These are phyloP conservation scores for Macquaria ambigua DNA, from an alignment of 2,113 vertebrate species.

Conservation along the genomic window DNA sequence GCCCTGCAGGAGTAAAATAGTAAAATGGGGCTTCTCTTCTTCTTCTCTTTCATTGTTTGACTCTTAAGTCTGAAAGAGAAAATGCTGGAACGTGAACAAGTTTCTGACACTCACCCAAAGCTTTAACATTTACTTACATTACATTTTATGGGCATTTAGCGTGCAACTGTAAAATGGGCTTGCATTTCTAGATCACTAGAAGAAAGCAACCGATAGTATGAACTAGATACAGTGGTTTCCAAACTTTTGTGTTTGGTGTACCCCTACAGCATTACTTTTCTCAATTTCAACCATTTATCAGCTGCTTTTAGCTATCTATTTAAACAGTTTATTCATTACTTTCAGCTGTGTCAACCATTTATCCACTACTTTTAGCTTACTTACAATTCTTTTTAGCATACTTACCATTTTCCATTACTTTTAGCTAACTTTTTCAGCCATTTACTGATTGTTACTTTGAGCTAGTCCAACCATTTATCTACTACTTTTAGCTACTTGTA, in stretches of 20 bases:
- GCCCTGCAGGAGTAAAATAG: conserved; percentile 69
- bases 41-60: conserved; percentile 59
- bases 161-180: background rate
- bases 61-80: conserved; percentile 67
- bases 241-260: background rate
- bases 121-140: conserved; percentile 34
- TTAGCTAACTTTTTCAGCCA: background rate
- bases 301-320: too few relatives aligned
- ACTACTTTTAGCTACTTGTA: too few relatives aligned
- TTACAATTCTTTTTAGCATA: too few relatives aligned
- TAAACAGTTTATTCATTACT: background rate
- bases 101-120: conserved; percentile 41
- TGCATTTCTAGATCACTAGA: background rate
- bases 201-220: background rate
- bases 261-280: background rate
- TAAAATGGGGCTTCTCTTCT: conserved; percentile 70
- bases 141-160: conserved; percentile 5
- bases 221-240: background rate
- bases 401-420: background rate
- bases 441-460: background rate
- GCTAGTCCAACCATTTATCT: too few relatives aligned
- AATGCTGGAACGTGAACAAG: conserved; percentile 59
- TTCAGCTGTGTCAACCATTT: background rate
- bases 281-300: background rate
- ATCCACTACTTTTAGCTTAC: background rate